A percentile compares a stretch with the other conserved stretches of the same genome.
These are phyloP conservation scores for Matsumurasca onukii DNA, from an alignment of 1,140 invertebrate species.

Conservation along the genomic window DNA sequence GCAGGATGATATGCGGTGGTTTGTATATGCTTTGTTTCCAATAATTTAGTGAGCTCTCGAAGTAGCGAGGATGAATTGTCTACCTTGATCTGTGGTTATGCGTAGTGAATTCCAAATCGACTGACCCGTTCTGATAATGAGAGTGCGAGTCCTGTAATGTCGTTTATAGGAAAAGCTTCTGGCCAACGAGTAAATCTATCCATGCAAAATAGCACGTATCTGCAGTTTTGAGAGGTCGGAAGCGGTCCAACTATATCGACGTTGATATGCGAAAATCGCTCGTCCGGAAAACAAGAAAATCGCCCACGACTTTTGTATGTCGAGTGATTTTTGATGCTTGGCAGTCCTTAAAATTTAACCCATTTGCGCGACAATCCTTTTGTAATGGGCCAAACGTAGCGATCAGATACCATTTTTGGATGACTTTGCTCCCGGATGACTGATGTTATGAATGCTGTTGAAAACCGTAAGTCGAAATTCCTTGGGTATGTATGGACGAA, in stretches of 20 bases:
- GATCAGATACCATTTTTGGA: constrained; percentile 45
- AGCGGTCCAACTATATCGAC: neutral
- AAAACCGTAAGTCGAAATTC: neutral
- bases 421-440: constrained; percentile 41
- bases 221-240: constrained; percentile 32
- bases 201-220: constrained; percentile 43
- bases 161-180: constrained; percentile 39
- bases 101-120: neutral
- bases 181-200: constrained; percentile 46
- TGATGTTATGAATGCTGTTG: neutral
- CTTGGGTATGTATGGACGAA: neutral
- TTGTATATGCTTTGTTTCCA: neutral
- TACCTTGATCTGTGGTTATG: neutral
- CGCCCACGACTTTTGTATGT: neutral
- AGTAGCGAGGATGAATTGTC: neutral
- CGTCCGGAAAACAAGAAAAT: neutral
- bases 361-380: constrained; percentile 39
- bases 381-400: constrained; percentile 50
- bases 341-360: constrained; percentile 28
- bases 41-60: no score
- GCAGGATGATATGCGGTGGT: neutral
- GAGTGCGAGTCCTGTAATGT: constrained; percentile 44
- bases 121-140: neutral
- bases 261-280: neutral
- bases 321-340: neutral